Evolutionary conservation across 2,888 invertebrate genomes (phyloP), one percentile per base, ranked within the genome.

Genomic region (Rhamnusium bicolor): DNA sequence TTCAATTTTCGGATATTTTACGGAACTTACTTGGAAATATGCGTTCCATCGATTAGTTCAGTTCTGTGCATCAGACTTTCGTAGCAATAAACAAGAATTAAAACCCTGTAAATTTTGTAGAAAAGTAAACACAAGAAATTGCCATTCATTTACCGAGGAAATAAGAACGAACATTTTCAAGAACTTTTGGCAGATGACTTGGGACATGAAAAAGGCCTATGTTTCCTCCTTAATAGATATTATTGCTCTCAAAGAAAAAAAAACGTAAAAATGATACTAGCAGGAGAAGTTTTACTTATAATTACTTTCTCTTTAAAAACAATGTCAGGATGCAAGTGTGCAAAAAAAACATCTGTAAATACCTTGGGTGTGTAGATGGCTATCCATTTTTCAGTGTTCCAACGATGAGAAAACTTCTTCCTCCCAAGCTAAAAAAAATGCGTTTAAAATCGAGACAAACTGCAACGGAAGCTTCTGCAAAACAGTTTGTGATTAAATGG

Each of bases 211-310:
- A 16, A 49, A 49, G 14, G 14, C 14, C 14, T 49, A 49, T 14
- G 49, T 49, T 49, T 49, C 49, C 14, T 49, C 16, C 8, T 49
- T 49, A 49, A 49, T 49, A 12, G 49, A 49, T 14, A 49, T 49
- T 49, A 14, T 49, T 14, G 8, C 49, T 49, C 49, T 14, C 1
- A 49, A 49, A 49, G 49, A 49, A 14, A 49, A 49, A 49, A n/a
- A 49, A 49, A 49, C 14, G n/a, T 5, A 6, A 49, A 14, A 49
- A 49, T 49, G 49, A 49, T 12, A 49, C 14, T 5, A 49, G 16
- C 14, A 49, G 49, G 14, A 49, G 49, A 49, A 14, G 49, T 12
- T 49, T 49, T 49, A 49, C 49, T 49, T 49, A 49, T 49, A 49
- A 49, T 5, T 49, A 14, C 49, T 14, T 49, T 14, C 49, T 14